Conservation (phyloP, 2,113 vertebrate genomes). For the Prunella himalayana region DNA sequence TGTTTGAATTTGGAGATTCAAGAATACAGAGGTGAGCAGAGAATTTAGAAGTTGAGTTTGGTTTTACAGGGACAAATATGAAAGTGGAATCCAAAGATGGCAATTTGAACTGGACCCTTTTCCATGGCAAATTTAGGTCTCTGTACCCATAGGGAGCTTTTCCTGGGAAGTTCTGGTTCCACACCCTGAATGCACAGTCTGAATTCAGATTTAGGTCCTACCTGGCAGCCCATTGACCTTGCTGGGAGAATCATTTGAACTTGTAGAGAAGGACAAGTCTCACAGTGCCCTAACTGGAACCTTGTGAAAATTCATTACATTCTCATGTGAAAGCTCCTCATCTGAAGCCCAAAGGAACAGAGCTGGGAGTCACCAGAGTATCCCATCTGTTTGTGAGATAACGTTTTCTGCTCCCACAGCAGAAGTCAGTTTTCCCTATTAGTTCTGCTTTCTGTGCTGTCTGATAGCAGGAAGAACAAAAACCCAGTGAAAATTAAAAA, state of each 20-base stretch:
- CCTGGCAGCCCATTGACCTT: background rate
- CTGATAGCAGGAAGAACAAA: background rate
- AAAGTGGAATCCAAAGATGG: background rate
- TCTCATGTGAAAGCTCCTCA: background rate
- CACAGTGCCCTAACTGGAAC: background rate
- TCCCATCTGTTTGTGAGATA: background rate
- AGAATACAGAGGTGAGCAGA: background rate
- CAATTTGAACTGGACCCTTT: background rate
- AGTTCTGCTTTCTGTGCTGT: background rate
- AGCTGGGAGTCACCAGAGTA: background rate
- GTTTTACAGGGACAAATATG: background rate
- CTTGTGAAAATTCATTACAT: background rate
- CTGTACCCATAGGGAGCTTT: background rate
- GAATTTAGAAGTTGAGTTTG: background rate
- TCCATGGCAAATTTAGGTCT: background rate
- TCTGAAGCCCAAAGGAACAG: background rate
- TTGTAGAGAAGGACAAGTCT: background rate
- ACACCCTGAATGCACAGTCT: background rate
- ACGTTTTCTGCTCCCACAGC: background rate
- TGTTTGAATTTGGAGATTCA: background rate
- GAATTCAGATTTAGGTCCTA: background rate
- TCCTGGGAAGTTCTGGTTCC: background rate
- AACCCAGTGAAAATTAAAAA: conserved; percentile 10
- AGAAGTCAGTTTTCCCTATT: background rate
- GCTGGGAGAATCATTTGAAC: background rate